These are phyloP conservation scores for Leptonema lineaticorne DNA, from an alignment of 1,140 invertebrate species.

Conservation along the genomic window DNA sequence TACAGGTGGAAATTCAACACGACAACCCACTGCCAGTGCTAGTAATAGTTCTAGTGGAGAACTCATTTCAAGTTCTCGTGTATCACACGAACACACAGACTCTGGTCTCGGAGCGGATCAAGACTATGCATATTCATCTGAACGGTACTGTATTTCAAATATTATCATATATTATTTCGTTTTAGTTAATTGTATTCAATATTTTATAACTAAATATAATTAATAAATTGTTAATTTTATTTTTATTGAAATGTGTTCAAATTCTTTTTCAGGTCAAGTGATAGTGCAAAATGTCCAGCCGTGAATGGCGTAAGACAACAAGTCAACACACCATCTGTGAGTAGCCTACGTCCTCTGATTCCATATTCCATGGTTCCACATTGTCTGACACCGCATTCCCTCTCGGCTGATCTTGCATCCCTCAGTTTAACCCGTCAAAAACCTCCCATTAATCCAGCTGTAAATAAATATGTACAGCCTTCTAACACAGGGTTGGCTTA, in stretches of 20 bases:
- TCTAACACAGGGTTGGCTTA: slow-evolving; percentile 38
- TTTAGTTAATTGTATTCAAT: not conserved
- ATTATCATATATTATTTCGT: not conserved
- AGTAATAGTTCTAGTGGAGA: slow-evolving; percentile 57
- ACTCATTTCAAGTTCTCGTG: slow-evolving; percentile 55
- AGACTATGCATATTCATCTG: slow-evolving; percentile 64
- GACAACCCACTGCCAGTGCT: slow-evolving; percentile 52
- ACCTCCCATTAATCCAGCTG: slow-evolving; percentile 40
- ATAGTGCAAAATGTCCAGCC: slow-evolving; percentile 50
- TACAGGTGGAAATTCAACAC: slow-evolving; percentile 44
- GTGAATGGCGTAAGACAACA: slow-evolving; percentile 44
- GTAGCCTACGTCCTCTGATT: slow-evolving; percentile 46
- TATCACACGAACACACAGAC: slow-evolving; percentile 68
- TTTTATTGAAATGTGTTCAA: not conserved
- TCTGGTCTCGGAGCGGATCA: slow-evolving; percentile 69
- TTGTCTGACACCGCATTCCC: slow-evolving; percentile 43
- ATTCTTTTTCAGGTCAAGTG: slow-evolving; percentile 54
- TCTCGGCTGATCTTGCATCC: slow-evolving; percentile 38
- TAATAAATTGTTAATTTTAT: not conserved
- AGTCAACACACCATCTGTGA: slow-evolving; percentile 48
- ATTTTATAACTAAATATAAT: not conserved
- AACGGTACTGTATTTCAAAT: slow-evolving; percentile 53
- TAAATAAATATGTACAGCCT: slow-evolving; percentile 41
- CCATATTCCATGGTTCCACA: slow-evolving; percentile 52
- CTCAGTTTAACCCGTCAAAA: slow-evolving; percentile 40